These are phyloP conservation scores for Halisarca cf. caerulea DNA, from an alignment of 37 sponge, comb jelly and placozoan species.

Conservation along the genomic window DNA sequence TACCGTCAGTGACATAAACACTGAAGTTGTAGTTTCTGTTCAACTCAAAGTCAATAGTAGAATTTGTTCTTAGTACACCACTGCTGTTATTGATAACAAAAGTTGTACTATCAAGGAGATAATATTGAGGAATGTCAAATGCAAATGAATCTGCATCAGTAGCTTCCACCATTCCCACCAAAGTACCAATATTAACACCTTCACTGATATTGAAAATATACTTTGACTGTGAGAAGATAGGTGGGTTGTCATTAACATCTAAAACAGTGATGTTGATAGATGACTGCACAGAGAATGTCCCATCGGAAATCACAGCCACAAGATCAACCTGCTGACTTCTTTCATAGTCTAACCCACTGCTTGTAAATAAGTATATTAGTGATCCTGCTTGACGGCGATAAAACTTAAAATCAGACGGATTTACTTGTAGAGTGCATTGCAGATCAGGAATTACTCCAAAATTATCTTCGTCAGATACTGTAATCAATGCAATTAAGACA, in stretches of 20 bases:
- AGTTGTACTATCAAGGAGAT: neutral
- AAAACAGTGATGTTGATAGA: neutral
- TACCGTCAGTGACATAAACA: neutral
- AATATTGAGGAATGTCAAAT: neutral
- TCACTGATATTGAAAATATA: constrained; percentile 17
- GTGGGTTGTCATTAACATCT: neutral
- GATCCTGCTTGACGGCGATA: neutral
- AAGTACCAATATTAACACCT: neutral
- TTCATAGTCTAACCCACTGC: neutral
- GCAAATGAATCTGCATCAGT: neutral
- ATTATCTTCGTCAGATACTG: neutral
- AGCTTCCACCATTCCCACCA: neutral
- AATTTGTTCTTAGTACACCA: neutral
- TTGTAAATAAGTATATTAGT: neutral
- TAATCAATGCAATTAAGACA: neutral
- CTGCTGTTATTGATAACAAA: neutral
- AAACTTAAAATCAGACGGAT: neutral
- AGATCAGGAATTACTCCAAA: neutral
- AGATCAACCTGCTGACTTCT: neutral
- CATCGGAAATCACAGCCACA: neutral
- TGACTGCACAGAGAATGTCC: neutral
- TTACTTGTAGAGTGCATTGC: neutral
- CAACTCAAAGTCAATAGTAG: constrained; percentile 9
- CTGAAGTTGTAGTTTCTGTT: neutral
- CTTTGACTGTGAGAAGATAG: neutral